Evolutionary conservation across 2,797 vertebrate species (phyloP).

Genomic region (Balearica regulorum): DNA sequence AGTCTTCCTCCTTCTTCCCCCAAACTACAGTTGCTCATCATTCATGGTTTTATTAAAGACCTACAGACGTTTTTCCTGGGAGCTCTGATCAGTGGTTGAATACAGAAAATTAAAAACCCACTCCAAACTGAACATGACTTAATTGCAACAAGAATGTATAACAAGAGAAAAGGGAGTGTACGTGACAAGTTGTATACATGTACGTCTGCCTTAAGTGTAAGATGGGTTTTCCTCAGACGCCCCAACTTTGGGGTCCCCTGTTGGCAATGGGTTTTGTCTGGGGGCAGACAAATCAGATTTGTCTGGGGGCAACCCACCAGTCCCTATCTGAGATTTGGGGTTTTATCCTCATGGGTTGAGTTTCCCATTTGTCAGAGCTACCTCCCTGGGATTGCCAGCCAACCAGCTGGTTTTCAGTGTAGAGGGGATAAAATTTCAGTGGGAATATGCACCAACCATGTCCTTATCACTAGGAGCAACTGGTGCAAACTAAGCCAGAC

Average conservation of each 20-base stretch:
- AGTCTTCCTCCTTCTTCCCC: neutral
- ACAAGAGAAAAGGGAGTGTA: neutral
- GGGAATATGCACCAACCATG: neutral
- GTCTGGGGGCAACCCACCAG: neutral
- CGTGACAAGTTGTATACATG: neutral
- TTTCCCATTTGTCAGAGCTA: neutral
- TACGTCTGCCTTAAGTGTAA: neutral
- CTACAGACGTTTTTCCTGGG: neutral
- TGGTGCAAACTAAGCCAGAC: neutral
- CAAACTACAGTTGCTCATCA: neutral
- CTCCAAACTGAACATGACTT: neutral
- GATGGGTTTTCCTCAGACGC: neutral
- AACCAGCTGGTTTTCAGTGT: neutral
- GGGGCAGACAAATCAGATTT: neutral
- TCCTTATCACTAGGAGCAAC: neutral
- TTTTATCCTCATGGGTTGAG: neutral
- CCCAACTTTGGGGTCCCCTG: neutral
- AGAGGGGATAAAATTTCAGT: neutral
- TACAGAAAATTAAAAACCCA: neutral
- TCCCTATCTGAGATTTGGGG: neutral
- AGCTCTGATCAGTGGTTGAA: neutral
- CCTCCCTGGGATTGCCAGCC: neutral
- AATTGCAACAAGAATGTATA: neutral
- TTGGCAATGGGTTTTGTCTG: neutral
- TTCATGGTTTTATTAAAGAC: neutral